Conservation (phyloP, 2,888 invertebrate species). For the Lochmaea crataegi region DNA sequence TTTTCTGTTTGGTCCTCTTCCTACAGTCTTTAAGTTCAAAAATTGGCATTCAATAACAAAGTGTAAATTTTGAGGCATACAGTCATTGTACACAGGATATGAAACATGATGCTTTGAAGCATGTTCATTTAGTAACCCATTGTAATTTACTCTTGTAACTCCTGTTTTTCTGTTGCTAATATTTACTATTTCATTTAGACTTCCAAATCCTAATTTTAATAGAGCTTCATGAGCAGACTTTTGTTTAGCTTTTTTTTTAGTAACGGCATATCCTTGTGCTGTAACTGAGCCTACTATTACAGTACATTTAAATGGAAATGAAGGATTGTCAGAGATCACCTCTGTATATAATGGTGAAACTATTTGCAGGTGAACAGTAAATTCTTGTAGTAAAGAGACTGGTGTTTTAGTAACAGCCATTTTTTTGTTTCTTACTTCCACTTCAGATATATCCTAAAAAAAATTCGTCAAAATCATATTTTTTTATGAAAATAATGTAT, state of each 20-base stretch:
- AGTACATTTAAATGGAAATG: constrained; percentile 36
- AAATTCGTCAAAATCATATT: no score
- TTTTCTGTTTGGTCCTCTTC: constrained; percentile 44
- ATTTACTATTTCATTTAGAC: background rate
- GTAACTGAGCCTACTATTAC: constrained; percentile 30
- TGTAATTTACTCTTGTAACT: constrained; percentile 32
- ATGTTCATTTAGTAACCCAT: constrained; percentile 46
- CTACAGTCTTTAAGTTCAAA: constrained; percentile 34
- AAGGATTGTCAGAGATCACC: constrained; percentile 23
- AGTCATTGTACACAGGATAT: constrained; percentile 41
- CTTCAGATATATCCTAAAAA: background rate
- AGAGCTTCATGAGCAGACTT: constrained; percentile 42
- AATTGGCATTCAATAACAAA: constrained; percentile 43
- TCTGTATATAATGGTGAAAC: constrained; percentile 37
- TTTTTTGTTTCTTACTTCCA: background rate
- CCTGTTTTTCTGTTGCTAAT: background rate
- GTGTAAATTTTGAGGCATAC: constrained; percentile 18
- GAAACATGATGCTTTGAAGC: constrained; percentile 30
- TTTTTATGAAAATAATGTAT: no score
- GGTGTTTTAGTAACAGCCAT: constrained; percentile 41
- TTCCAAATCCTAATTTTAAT: constrained; percentile 17
- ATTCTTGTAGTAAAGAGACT: constrained; percentile 47
- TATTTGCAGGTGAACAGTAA: constrained; percentile 28
- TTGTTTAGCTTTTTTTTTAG: constrained; percentile 48
- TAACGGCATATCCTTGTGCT: constrained; percentile 38